Evolutionary conservation across 2,888 invertebrate genomes (phyloP), one percentile per base, ranked within the genome.

Genomic region (Ctenicera cuprea): DNA sequence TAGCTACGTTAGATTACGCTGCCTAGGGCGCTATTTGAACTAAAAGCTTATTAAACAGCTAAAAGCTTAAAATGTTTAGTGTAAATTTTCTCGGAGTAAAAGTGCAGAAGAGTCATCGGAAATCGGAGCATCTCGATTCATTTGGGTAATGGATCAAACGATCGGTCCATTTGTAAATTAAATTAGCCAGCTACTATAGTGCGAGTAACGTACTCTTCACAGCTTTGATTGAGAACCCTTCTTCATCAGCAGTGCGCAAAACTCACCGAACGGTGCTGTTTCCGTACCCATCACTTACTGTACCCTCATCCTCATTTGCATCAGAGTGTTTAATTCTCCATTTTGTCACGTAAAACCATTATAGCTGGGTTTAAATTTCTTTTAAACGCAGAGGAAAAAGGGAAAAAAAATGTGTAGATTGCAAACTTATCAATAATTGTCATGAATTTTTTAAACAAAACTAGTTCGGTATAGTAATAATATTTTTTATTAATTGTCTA

Each of bases 221-320:
- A 70, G 74, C 73, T 68, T 76, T 78, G 78, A 78, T 78, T 76
- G 78, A 78, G 76, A 76, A 76, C 78, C 70, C 76, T 78, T 78
- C 73, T 75, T 74, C 75, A 76, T 74, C 76, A 71, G 64, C 75
- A 74, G 74, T 73, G 75, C 71, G 41, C 65, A 65, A 65, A 71
- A 65, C 43, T 59, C 65, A 30, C 54, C 43, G 48, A 54, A 65
- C 54, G 26, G 59, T 43, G 57, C 59, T 37, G 64, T 63, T 43
- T 71, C 69, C 62, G 33, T 57, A 52, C 64, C 37, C 37, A 43
- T 67, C 48, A 43, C 41, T 43, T 62, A 73, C 71, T 66, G 65
- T 57, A 63, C 50, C 70, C 45, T 52, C 70, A 59, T 43, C 66
- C 73, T 74, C 71, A 76, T 78, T 76, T 78, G 57, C 73, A 78